Evolutionary conservation across 2,797 vertebrate species (phyloP), one percentile per base, ranked within the genome.

Genomic region (Chelmon rostratus): DNA sequence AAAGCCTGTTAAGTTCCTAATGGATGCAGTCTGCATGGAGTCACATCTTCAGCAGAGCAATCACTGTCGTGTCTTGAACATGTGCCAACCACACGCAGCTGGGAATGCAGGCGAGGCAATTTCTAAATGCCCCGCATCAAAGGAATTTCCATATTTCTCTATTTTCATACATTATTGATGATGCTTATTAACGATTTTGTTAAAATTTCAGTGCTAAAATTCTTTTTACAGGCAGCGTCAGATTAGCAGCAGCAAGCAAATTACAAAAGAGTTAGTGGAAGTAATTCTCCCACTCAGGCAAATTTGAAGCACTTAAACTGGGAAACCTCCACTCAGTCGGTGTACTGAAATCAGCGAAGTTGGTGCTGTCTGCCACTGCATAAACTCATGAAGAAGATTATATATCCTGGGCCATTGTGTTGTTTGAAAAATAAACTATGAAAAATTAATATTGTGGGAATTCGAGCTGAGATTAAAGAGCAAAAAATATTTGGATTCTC

Each of bases 1-100:
- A 78, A 62, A 46, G 75, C 70, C 77, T 82, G 74, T 65, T 82
- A 84, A 63, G 73, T 66, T 81, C 40, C 70, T 80, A 80, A 76
- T 79, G 53, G 72, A 77, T 68, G 59, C 58, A 31, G 65, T 70
- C 59, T 64, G 76, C 63, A 65, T 71, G 77, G 68, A 77, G 85
- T 80, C 73, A 74, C 59, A 75, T 81, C 40, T 68, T 73, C 74
- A 77, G 75, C 70, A 61, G 76, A 57, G 73, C 57, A 80, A 71
- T 74, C 76, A 91, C 62, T 56, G 68, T 80, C 67, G 19, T 59
- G 58, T 58, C 61, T 52, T 71, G 44, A 71, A 59, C 46, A 67
- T 66, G 69, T 69, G 54, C 59, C 52, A 67, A 16, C 5, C 49
- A 73, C 75, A 40, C 50, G 33, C 63, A 78, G 58, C 65, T 69